phyloP scores from a whole-genome alignment of 2,113 vertebrate genomes.

The Chamaetylas fuelleborni region DNA sequence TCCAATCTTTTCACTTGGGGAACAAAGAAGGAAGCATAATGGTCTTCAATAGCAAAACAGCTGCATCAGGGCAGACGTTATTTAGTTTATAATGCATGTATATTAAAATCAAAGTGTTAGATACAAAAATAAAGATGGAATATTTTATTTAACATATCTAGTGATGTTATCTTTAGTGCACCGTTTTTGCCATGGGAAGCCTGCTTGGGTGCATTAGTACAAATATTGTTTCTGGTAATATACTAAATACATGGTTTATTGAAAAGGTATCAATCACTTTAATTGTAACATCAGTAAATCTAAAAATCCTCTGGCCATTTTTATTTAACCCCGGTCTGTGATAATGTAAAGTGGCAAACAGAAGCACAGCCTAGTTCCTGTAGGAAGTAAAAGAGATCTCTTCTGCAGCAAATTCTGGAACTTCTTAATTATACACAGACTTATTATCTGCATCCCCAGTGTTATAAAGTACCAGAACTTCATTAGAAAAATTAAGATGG shows the following conservation, averaged over 20 bases:
- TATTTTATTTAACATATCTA: neutral
- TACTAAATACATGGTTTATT: neutral
- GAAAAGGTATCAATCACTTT: neutral
- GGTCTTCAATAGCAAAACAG: neutral
- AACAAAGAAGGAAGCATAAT: neutral
- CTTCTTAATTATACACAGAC: conserved; percentile 77
- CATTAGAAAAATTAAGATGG: conserved; percentile 83
- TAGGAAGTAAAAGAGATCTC: conserved; percentile 49
- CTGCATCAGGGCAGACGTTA: neutral
- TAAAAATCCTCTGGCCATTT: neutral
- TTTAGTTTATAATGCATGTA: neutral
- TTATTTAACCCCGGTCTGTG: neutral
- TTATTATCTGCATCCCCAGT: conserved; percentile 79
- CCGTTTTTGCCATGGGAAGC: neutral
- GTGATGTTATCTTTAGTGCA: neutral
- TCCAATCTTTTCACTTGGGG: neutral
- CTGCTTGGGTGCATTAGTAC: neutral
- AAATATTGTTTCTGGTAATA: neutral
- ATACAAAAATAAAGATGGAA: neutral
- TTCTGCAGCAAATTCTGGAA: conserved; percentile 68
- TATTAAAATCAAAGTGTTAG: neutral
- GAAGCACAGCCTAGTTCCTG: neutral
- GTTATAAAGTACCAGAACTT: conserved; percentile 78
- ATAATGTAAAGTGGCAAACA: neutral
- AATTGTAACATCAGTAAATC: neutral